A percentile compares a stretch with the other conserved stretches of the same genome.
Conservation (phyloP, 1,140 invertebrate genomes). For the Pseudomyrmex flavicornis region DNA sequence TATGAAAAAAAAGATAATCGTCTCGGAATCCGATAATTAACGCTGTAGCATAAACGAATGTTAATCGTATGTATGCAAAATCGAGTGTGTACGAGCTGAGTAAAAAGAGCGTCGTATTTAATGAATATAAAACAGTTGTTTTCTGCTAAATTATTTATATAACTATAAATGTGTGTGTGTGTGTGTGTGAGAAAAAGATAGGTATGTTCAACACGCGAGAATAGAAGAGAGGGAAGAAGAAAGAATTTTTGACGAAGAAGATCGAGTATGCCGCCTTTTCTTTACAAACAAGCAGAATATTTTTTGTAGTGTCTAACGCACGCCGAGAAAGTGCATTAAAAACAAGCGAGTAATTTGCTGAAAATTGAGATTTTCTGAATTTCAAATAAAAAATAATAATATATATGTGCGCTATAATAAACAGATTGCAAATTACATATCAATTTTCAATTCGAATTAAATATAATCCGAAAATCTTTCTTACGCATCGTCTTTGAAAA, state of each 20-base stretch:
- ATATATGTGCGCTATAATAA: too few species aligned
- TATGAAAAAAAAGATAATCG: constrained; percentile 6
- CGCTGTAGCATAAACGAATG: constrained; percentile 22
- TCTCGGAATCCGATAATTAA: constrained; percentile 54
- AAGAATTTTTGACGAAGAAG: not conserved
- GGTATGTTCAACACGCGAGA: too few species aligned
- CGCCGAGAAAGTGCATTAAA: constrained; percentile 20
- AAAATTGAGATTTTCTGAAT: constrained; percentile 23
- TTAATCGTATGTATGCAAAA: constrained; percentile 23
- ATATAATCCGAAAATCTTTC: too few species aligned
- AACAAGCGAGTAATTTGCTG: constrained; percentile 31
- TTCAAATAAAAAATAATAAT: too few species aligned
- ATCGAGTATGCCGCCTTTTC: not conserved
- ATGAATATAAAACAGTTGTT: too few species aligned
- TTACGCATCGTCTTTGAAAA: too few species aligned
- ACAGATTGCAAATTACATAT: not conserved
- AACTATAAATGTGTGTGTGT: too few species aligned
- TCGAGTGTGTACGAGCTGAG: not conserved
- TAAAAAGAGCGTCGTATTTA: too few species aligned
- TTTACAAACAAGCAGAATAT: constrained; percentile 29
- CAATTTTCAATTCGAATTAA: not conserved
- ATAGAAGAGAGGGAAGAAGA: too few species aligned
- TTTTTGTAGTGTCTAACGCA: not conserved
- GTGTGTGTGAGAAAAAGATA: too few species aligned
- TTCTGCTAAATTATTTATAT: too few species aligned